A percentile compares a stretch with the other conserved stretches of the same genome.
These are phyloP conservation scores for Pyxicephalus adspersus DNA, from an alignment of 2,113 vertebrate species.

Conservation along the genomic window DNA sequence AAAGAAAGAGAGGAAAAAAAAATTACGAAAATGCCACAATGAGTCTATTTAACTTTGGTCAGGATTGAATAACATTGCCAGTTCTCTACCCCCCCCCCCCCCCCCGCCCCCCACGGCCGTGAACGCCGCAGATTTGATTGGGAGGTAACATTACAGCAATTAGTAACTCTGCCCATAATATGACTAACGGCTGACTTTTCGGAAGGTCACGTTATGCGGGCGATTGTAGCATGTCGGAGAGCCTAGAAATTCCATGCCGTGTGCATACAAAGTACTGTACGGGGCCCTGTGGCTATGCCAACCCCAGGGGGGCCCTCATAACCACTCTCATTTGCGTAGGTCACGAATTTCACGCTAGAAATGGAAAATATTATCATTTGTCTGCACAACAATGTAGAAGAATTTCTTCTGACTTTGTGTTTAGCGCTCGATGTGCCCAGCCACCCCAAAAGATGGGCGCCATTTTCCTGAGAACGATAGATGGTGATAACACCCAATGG, in stretches of 20 bases:
- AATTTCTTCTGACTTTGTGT: too few species aligned
- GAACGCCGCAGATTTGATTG: not conserved
- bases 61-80: not conserved
- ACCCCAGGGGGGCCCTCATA: too few species aligned
- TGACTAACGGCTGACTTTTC: not conserved
- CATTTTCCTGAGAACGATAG: too few species aligned
- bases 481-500: too few species aligned
- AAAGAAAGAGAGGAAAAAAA: not conserved
- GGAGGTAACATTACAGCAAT: constrained; percentile 14
- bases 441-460: too few species aligned
- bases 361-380: too few species aligned
- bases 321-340: too few species aligned
- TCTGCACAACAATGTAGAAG: too few species aligned
- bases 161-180: constrained; percentile 5
- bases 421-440: too few species aligned
- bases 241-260: not conserved
- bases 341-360: too few species aligned
- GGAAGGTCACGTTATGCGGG: constrained; percentile 21
- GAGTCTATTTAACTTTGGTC: constrained; percentile 5
- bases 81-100: too few species aligned
- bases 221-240: not conserved
- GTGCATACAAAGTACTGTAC: not conserved
- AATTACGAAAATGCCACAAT: not conserved
- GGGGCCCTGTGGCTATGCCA: too few species aligned
- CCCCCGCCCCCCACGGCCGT: not conserved